Base-by-base conservation (phyloP, 2,888 invertebrate species). In the Euzetes globulus region DNA sequence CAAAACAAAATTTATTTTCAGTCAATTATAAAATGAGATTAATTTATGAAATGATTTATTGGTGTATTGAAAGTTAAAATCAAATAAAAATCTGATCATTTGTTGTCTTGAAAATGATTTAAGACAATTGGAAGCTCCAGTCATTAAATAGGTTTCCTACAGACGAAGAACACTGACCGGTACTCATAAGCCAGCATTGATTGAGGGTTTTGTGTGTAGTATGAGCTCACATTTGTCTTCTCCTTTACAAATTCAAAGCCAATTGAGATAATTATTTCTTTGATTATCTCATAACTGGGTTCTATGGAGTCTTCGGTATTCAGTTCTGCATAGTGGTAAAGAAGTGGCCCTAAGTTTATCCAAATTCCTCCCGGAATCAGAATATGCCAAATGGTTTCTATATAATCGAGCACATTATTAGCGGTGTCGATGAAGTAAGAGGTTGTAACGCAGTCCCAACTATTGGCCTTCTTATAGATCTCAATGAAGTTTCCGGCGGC, bases 391-490 rank as follows among this genome's bases (percentile, higher is more conserved):
- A 98, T 97, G 70, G 90, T 88, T 85, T 97, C 94, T 45, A 99
- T 89, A 81, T 97, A 98, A 80, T 91, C 90, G 4, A 97, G 90
- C 22, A 98, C 90, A 82, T 99, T 99, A 76, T 92, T 91, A 0
- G 97, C 97, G 80, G 99, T 99, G 84, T 99, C 99, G 74, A 99
- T 92, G 83, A 99, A 99, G 85, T 99, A 99, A 79, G 97, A 96
- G 0, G 97, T 95, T 0, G 93, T 92, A 0, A 99, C 89, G 81
- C 93, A 94, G 81, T 95, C 89, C 91, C 95, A 96, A 72, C 88
- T 86, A 77, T 89, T 81, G 75, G 79, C 78, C 41, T 82, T 81
- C 50, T 80, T 81, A 78, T 83, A 85, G 79, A 94, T 92, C 86
- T 96, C 94, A 19, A 95, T 85, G 81, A 98, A 99, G 82, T 98